Percentiles rank a stretch among this genome's conserved stretches.
Evolutionary conservation across 1,140 invertebrate species (phyloP).

Genomic region (Pseudomyrmex dendroicus): DNA sequence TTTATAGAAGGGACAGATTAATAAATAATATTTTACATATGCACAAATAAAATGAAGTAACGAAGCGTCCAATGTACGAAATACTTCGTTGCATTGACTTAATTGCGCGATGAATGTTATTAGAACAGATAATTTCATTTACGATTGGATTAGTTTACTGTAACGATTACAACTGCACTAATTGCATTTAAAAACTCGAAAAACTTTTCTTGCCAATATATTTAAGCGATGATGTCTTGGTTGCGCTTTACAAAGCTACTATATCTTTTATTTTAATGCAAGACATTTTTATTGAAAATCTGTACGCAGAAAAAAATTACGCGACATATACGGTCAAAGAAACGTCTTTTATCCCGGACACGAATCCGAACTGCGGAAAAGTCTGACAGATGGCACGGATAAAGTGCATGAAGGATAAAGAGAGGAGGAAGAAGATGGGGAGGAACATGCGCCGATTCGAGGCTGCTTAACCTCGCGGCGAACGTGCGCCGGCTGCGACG

Average conservation of each 20-base stretch:
- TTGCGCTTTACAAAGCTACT: background rate
- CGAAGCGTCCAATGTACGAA: too few species aligned
- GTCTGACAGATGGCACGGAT: constrained; percentile 15
- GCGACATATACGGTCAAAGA: background rate
- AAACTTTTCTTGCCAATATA: too few species aligned
- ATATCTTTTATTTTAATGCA: constrained; percentile 9
- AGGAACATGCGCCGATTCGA: constrained; percentile 30
- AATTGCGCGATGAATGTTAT: too few species aligned
- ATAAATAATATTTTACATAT: background rate
- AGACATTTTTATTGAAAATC: constrained; percentile 27
- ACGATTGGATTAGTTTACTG: too few species aligned
- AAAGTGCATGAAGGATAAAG: constrained; percentile 23
- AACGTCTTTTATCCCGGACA: constrained; percentile 20
- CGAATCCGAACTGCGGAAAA: constrained; percentile 40
- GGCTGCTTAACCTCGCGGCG: constrained; percentile 57
- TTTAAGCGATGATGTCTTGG: too few species aligned
- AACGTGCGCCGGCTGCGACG: constrained; percentile 70
- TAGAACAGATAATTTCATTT: too few species aligned
- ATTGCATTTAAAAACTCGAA: too few species aligned
- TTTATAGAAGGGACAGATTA: background rate
- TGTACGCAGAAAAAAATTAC: constrained; percentile 23
- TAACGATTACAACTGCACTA: too few species aligned
- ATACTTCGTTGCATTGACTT: too few species aligned
- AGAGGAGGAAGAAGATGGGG: constrained; percentile 1
- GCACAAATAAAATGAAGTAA: too few species aligned